Base-by-base conservation (phyloP, 2,888 invertebrate genomes). In the Dysmachus trigonus region DNA sequence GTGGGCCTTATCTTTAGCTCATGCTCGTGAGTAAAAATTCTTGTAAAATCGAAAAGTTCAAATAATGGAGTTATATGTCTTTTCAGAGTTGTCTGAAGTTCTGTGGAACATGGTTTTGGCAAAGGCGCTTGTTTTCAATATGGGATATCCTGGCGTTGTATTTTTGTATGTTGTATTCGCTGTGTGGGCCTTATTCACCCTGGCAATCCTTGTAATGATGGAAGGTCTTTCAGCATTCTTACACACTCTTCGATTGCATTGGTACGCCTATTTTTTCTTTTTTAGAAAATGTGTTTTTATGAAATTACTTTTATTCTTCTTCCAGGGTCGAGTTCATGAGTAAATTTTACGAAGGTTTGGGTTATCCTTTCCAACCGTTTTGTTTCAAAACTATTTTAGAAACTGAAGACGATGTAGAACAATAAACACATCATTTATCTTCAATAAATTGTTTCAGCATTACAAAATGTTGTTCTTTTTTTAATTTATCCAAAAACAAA, bases 171-270 rank as follows among this genome's bases (percentile, higher is more conserved):
- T 95, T 27, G 94, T 98, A 62, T 99, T 99, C 93, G 95, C 95
- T 86, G 95, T 96, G 90, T 99, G 99, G 98, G 95, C 97, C 81
- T 93, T 94, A 38, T 95, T 99, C 88, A 99, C 99, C 0, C 94
- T 99, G 73, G 96, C 97, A 89, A 98, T 99, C 91, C 94, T 99
- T 87, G 97, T 99, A 88, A 94, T 99, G 90, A 99, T 99, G 98
- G 99, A 99, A 93, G 99, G 99, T 4, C 94, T 99, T 15, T 99
- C 99, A 13, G 99, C 99, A 71, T 99, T 99, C 94, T 94, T 99
- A 89, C 99, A 99, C 92, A 99, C 99, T 0, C 94, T 99, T 89
- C 97, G 99, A 94, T 94, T 99, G 90, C 99, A 99, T 93, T 99
- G 99, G 98, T 98, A 92, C 92, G 88, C 88, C 76, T 33, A 27